Conservation (phyloP, 1,140 invertebrate species). For the Meloidogyne chitwoodi region DNA sequence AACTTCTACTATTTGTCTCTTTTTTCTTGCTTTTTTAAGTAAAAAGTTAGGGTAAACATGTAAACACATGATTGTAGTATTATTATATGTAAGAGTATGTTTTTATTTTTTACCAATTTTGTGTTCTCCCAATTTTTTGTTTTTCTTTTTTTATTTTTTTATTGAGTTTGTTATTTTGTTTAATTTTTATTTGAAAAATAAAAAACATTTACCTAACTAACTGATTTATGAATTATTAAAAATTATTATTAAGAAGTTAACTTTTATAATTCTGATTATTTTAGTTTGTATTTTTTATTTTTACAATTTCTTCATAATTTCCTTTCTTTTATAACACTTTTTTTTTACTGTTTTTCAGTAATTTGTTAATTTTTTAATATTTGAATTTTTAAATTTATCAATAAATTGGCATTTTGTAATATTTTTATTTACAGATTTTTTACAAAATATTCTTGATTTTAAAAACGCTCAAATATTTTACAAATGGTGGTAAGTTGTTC, state of each 20-base stretch:
- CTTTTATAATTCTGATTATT: too few relatives aligned
- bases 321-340: too few relatives aligned
- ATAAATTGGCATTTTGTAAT: too few relatives aligned
- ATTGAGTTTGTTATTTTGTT: neutral
- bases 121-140: neutral
- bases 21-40: neutral
- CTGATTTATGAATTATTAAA: neutral
- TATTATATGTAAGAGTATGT: neutral
- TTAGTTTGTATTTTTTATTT: too few relatives aligned
- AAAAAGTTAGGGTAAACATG: neutral
- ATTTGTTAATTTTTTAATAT: too few relatives aligned
- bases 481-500: neutral
- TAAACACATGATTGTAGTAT: neutral
- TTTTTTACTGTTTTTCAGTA: too few relatives aligned
- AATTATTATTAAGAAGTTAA: neutral
- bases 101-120: neutral
- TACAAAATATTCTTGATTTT: neutral
- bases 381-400: too few relatives aligned
- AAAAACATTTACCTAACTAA: neutral
- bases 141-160: neutral
- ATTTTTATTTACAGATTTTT: too few relatives aligned
- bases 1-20: neutral
- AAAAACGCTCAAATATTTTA: neutral
- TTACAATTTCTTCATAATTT: too few relatives aligned
- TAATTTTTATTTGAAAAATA: neutral